Evolutionary conservation across 2,113 vertebrate species (phyloP), one percentile per base, ranked within the genome.

Genomic region (Sterrhoptilus dennistouni): DNA sequence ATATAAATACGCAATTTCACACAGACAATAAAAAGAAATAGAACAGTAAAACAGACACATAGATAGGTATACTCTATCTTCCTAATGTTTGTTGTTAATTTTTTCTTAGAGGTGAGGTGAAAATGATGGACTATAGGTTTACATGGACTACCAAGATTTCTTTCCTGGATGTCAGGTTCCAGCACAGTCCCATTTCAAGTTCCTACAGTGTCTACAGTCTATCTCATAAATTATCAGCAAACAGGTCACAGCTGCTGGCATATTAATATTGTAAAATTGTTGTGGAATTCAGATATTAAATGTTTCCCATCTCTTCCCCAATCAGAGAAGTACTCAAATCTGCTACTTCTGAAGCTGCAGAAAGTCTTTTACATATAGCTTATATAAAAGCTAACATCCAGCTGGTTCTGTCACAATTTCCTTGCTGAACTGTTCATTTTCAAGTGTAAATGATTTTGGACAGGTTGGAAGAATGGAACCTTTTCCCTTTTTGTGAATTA

Each of bases 21-120:
- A 92, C 22, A 86, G 93, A 96, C 90, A 92, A 2, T 74, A 79
- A 74, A 66, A 85, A 80, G 49, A 94, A 80, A 76, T 47, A 77
- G 19, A 92, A 96, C 75, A 92, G 15, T 49, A 75, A 90, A 89
- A 61, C 68, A 92, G 64, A 96, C 90, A 91, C 59, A 94, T 54
- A 86, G 35, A 36, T 72, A 70, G 16, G 7, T 31, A 52, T 24
- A 60, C 3, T 47, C 42, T 12, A 38, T 70, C 20, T 80, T 85
- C 61, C 53, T 87, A 53, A 69, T 0, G 5, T 60, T 57, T 66
- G 42, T 27, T 60, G 14, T 36, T 47, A 80, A 60, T 23, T 65
- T 68, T 47, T 31, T 23, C 35, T 54, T 65, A 52, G 66, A 56
- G 70, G 72, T 42, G 8, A 89, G 11, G 13, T 57, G 57, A 60